Percentiles rank a stretch among this genome's conserved stretches.
phyloP scores from a whole-genome alignment of 2,113 vertebrate species.

The Barbus barbus region DNA sequence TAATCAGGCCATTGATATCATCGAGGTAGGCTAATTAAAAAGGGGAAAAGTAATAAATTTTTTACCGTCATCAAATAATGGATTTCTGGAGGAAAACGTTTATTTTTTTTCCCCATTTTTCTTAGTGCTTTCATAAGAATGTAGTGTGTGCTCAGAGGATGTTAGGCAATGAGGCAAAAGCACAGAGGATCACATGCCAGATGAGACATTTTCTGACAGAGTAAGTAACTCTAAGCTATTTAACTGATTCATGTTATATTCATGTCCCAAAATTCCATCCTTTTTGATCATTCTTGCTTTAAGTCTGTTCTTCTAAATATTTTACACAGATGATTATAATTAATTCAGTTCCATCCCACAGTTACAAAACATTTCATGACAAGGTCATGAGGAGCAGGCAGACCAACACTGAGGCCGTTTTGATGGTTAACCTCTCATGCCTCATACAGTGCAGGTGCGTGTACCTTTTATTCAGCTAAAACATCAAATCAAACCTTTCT shows the following conservation, averaged over 20 bases:
- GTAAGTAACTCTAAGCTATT: slow-evolving; percentile 62
- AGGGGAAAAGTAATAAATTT: neutral
- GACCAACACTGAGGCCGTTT: slow-evolving; percentile 66
- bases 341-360: slow-evolving; percentile 55
- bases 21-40: slow-evolving; percentile 84
- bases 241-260: neutral
- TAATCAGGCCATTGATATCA: slow-evolving; percentile 80
- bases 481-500: neutral
- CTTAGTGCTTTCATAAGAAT: slow-evolving; percentile 72
- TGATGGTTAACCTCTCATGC: slow-evolving; percentile 82
- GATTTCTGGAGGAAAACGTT: neutral
- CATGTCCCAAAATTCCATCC: neutral
- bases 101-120: neutral
- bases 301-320: neutral
- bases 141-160: slow-evolving; percentile 65
- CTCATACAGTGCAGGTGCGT: slow-evolving; percentile 81
- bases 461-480: slow-evolving; percentile 5
- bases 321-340: neutral
- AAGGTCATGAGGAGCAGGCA: slow-evolving; percentile 76
- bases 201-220: slow-evolving; percentile 73
- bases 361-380: slow-evolving; percentile 78
- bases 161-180: slow-evolving; percentile 53
- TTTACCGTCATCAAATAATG: neutral
- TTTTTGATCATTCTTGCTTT: neutral
- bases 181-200: slow-evolving; percentile 62